These are phyloP conservation scores for Zosterops pallidus DNA, from an alignment of 2,113 vertebrate genomes.

Conservation along the genomic window DNA sequence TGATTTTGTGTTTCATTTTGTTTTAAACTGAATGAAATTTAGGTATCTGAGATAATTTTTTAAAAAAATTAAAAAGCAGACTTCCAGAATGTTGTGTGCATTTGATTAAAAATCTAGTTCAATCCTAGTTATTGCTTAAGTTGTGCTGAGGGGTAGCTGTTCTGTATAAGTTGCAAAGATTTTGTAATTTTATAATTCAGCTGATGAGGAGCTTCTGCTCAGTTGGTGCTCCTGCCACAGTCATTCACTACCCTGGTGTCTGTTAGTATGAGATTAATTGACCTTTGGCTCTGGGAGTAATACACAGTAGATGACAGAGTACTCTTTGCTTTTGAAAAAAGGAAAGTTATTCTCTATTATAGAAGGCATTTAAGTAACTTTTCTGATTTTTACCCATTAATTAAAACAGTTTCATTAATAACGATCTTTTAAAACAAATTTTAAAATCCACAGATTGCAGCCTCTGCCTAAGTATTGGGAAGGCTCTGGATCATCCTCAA, in stretches of 20 bases:
- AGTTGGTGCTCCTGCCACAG: neutral
- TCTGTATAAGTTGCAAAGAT: neutral
- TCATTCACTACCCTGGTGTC: neutral
- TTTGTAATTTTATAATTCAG: neutral
- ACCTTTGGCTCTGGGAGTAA: neutral
- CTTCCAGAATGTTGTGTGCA: neutral
- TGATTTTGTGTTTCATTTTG: neutral
- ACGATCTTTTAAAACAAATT: neutral
- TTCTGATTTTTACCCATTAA: neutral
- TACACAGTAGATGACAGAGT: neutral
- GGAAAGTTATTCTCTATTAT: neutral
- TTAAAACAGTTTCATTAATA: neutral
- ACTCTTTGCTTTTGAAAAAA: neutral
- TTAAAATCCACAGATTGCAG: conserved; percentile 42
- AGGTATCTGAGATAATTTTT: neutral
- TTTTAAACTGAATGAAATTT: neutral
- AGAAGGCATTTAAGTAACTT: neutral
- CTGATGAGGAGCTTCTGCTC: neutral
- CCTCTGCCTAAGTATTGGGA: neutral
- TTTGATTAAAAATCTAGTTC: neutral
- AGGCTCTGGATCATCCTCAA: neutral
- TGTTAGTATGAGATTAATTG: neutral
- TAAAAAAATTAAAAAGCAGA: neutral
- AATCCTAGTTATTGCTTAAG: neutral
- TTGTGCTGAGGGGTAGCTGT: neutral